A percentile compares a stretch with the other conserved stretches of the same genome.
phyloP scores from a whole-genome alignment of 2,888 invertebrate genomes.

The Ochropleura plecta region DNA sequence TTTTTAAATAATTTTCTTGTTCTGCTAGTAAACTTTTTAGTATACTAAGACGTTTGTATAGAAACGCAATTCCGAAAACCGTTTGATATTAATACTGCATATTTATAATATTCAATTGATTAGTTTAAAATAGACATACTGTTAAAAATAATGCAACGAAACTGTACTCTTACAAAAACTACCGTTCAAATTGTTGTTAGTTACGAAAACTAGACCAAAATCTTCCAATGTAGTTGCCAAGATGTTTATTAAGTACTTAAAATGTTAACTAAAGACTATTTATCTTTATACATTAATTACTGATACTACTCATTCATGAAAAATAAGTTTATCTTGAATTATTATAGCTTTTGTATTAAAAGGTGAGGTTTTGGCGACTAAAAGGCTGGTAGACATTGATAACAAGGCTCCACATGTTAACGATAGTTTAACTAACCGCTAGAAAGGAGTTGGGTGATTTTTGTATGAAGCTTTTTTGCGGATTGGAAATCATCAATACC shows the following conservation, averaged over 20 bases:
- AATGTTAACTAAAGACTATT: conserved; percentile 47
- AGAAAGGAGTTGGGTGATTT: no score
- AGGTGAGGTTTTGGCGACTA: conserved; percentile 3
- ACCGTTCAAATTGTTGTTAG: conserved; percentile 22
- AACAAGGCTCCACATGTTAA: not conserved
- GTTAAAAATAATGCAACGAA: conserved; percentile 35
- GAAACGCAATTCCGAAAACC: conserved; percentile 1
- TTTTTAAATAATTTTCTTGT: not conserved
- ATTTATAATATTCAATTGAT: conserved; percentile 10
- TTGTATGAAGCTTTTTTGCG: no score
- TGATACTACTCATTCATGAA: not conserved
- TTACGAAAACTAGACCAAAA: conserved; percentile 66
- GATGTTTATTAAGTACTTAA: conserved; percentile 59
- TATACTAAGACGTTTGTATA: conserved; percentile 13
- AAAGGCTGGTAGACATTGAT: not conserved
- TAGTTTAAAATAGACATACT: not conserved
- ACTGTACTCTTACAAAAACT: conserved; percentile 6
- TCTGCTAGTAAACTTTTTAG: not conserved
- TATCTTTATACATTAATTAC: conserved; percentile 29
- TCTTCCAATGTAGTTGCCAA: conserved; percentile 78
- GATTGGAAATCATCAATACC: no score
- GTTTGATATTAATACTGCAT: conserved; percentile 11
- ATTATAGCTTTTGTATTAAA: not conserved
- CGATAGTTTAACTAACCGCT: not conserved
- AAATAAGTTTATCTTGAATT: not conserved